These are phyloP conservation scores for Ethmia dodecea DNA, from an alignment of 2,888 invertebrate genomes.

Conservation along the genomic window DNA sequence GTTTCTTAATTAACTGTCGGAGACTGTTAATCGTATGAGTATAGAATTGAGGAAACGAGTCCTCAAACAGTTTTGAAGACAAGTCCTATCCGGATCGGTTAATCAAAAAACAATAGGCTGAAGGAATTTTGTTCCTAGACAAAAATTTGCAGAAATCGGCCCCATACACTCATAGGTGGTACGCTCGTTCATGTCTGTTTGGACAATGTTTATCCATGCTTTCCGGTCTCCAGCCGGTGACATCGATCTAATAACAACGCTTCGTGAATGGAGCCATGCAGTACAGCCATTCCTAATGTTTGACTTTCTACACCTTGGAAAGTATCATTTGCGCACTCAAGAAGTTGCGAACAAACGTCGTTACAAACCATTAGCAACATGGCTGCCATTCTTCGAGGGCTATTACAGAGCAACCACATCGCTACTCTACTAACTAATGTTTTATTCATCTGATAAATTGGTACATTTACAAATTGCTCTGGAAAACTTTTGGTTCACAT, in stretches of 20 bases:
- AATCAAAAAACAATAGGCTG: conserved; percentile 50
- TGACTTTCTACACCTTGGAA: conserved; percentile 68
- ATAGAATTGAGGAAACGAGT: too few relatives aligned
- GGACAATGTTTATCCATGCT: conserved; percentile 54
- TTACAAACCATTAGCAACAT: conserved; percentile 53
- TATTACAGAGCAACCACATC: conserved; percentile 1
- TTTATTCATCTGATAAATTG: conserved; percentile 7
- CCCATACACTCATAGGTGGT: conserved; percentile 48
- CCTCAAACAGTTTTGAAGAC: too few relatives aligned
- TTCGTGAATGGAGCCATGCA: conserved; percentile 51
- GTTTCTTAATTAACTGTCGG: too few relatives aligned
- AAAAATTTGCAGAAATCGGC: conserved; percentile 52
- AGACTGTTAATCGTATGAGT: too few relatives aligned
- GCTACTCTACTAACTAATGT: neutral
- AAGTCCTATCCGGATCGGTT: conserved; percentile 11
- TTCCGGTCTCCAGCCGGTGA: conserved; percentile 46
- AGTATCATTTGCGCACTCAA: conserved; percentile 56
- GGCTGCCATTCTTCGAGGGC: conserved; percentile 41
- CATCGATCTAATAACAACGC: conserved; percentile 56
- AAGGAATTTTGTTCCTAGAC: conserved; percentile 55
- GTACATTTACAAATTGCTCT: conserved; percentile 15
- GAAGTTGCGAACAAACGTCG: conserved; percentile 42
- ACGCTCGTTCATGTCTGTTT: conserved; percentile 46
- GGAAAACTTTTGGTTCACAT: conserved; percentile 37
- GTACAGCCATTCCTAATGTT: conserved; percentile 50